Evolutionary conservation across 2,113 vertebrate genomes (phyloP), one percentile per base, ranked within the genome.

Genomic region (Bucco capensis): DNA sequence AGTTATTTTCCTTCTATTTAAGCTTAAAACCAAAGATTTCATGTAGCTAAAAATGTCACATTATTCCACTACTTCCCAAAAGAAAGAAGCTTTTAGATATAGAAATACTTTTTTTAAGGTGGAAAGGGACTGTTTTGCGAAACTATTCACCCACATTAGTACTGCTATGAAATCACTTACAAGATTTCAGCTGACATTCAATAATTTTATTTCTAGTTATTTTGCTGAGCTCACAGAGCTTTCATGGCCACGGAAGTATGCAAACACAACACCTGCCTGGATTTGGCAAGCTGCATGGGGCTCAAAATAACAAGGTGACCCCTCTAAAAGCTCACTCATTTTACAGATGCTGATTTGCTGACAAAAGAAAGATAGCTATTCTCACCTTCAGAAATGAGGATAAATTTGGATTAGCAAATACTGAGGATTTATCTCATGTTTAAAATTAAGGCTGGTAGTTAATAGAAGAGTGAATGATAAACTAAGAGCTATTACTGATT

Each of bases 131-230:
- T 42, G n/a, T 46, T 82, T 87, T 71, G 47, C 47, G 70, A 76
- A 92, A 67, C 67, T 88, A 44, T 62, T 94, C 64, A 89, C 42
- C 24, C 75, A 77, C 51, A 77, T 88, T 71, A 88, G 50, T 25
- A 31, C 19, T 64, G 38, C 27, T 53, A 53, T 31, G 49, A 53
- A 71, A 53, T 53, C 67, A 71, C 37, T 84, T 62, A 71, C 10
- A 79, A 75, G n/a, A 88, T 77, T 94, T 88, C 92, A 87, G 64
- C 64, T 89, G 85, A 86, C 85, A 80, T 80, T 66, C 56, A 80
- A 33, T 71, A 56, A 89, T 89, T 93, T 80, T 58, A 91, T 85
- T 92, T 94, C 87, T 53, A 91, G 54, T 62, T 87, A 79, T 85
- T 94, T 91, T 61, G 44, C 83, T 69, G 54, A 65, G 75, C 50